Base-by-base conservation (phyloP, 2,113 vertebrate species). In the Potamarius usumacintae region DNA sequence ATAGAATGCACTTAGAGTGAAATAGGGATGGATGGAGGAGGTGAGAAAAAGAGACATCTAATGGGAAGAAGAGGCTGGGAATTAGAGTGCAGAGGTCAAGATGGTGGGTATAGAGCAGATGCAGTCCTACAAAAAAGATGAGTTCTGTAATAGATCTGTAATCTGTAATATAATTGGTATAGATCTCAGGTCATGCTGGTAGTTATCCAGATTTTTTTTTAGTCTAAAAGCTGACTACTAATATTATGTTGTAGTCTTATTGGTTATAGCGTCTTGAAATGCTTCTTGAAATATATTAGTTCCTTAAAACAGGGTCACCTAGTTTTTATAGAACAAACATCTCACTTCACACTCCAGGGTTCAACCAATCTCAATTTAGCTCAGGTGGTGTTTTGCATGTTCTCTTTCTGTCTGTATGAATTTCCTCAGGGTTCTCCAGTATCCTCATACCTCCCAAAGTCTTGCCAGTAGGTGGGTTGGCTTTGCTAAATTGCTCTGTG, bases 1-100 rank as follows among this genome's bases (percentile, higher is more conserved):
- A 86, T 88, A 82, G 82, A 88, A 90, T 78, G 71, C 58, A 86
- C 84, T 90, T 88, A 27, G 34, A 82, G 83, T 34, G 60, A 82
- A 52, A 76, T n/a, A 65, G 87, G 79, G 22, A 81, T 63, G 42
- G 25, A 25, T 71, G n/a, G 6, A 22, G 48, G 82, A 50, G 30
- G 25, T 83, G 78, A 27, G 77, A 53, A 89, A 30, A 79, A 67
- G 30, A 42, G 12, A 84, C n/a, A 69, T 14, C 25, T 18, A 67
- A 55, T 67, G 67, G 50, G 85, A 60, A 83, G 48, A 82, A 63
- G 14, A 48, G 7, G 83, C 25, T n/a, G 85, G 65, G 60, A 86
- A 74, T 80, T 34, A 22, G 48, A 63, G 10, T 55, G 48, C 17
- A 50, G 20, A 53, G 71, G n/a, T 20, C 58, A 58, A 17, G 15